phyloP scores from a whole-genome alignment of 2,797 vertebrate genomes.

The Botia almorhae region DNA sequence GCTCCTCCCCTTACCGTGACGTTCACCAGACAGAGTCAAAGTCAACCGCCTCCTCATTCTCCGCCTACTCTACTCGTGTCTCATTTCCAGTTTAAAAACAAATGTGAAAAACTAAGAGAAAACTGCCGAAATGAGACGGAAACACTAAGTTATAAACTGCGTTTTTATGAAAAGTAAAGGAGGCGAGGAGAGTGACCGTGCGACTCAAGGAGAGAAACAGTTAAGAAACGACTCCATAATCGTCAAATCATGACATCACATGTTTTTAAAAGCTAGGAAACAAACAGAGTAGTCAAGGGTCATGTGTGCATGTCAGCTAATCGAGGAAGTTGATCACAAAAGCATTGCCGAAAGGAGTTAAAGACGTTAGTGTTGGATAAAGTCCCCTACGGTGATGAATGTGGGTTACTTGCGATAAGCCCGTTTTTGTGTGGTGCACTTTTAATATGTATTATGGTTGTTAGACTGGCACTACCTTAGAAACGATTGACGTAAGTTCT shows the following conservation, averaged over 20 bases:
- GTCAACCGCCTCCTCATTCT: constrained; percentile 51
- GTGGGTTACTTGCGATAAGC: neutral
- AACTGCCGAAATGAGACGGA: neutral
- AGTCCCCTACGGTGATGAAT: neutral
- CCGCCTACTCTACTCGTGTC: constrained; percentile 59
- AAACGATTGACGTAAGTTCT: constrained; percentile 75
- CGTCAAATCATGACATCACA: constrained; percentile 28
- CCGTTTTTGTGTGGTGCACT: neutral
- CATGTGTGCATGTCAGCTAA: neutral
- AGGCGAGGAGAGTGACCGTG: neutral
- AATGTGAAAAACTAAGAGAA: constrained; percentile 48
- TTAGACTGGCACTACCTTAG: constrained; percentile 63
- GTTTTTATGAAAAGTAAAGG: neutral
- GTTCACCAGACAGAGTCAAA: constrained; percentile 51
- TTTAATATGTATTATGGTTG: constrained; percentile 45
- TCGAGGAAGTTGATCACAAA: constrained; percentile 5
- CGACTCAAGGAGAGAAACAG: neutral
- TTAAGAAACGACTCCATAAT: constrained; percentile 35
- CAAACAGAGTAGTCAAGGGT: neutral
- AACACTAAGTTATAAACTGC: neutral
- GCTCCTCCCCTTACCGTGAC: constrained; percentile 78
- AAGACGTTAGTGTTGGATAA: neutral
- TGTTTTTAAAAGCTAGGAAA: constrained; percentile 23
- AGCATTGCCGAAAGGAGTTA: neutral
- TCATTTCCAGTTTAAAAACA: constrained; percentile 60